Conservation (phyloP, 2,797 vertebrate species). For the Sebastes vulpes region DNA sequence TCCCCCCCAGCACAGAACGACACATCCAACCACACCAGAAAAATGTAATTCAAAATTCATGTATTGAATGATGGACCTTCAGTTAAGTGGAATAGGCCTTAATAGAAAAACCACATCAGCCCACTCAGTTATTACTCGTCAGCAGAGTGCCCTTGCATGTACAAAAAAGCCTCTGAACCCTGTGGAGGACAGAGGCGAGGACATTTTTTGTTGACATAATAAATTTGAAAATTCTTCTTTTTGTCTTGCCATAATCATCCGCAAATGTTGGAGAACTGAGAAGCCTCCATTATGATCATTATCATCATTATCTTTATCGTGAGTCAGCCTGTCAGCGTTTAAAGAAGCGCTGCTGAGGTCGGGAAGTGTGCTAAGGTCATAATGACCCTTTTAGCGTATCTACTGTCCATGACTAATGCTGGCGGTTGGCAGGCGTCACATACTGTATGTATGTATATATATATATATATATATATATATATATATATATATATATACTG, state of each 20-base stretch:
- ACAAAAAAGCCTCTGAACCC: neutral
- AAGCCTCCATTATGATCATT: neutral
- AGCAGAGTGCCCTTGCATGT: neutral
- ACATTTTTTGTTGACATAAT: conserved; percentile 18
- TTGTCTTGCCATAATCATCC: neutral
- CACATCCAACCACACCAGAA: neutral
- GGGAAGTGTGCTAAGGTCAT: conserved; percentile 40
- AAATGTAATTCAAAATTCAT: neutral
- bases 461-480: neutral
- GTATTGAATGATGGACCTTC: neutral
- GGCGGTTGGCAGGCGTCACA: neutral
- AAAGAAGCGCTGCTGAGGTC: conserved; percentile 24
- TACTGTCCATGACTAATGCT: conserved; percentile 21
- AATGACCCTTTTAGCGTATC: conserved; percentile 38
- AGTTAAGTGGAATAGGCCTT: neutral
- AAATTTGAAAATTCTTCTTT: neutral
- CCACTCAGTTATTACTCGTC: neutral
- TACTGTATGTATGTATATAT: neutral
- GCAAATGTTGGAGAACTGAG: neutral
- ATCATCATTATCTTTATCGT: neutral
- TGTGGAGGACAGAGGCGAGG: neutral
- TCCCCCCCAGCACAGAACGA: neutral
- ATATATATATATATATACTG: neutral
- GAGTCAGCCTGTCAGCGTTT: conserved; percentile 12
- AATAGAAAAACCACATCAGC: conserved; percentile 2